Evolutionary conservation across 2,888 invertebrate genomes (phyloP), one percentile per base, ranked within the genome.

Genomic region (Theretra japonica): DNA sequence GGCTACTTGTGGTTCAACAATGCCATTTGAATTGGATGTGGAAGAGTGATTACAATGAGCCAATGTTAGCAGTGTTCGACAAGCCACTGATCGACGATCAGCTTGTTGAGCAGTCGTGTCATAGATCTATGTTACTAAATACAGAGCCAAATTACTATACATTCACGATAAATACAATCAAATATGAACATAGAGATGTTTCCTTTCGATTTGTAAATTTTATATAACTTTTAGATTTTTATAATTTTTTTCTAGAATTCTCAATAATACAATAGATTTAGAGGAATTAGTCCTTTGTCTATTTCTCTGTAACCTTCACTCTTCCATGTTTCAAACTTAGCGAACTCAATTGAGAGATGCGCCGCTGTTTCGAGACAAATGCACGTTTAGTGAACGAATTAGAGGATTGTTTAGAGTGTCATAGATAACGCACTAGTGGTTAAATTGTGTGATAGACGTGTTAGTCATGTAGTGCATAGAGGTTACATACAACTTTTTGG

Each of bases 321-420:
- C 94, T 94, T 94, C 94, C 94, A 94, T 94, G 83, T 94, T 93
- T 93, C 85, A 89, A 90, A 84, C 84, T 83, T 88, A 88, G 87
- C 76, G 79, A 41, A 82, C 79, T 80, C 73, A 79, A 75, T 75
- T 80, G 73, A 83, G 80, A 76, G 79, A 80, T 80, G 84, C 85
- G 88, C 84, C 79, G 86, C 84, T 84, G 81, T 86, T 84, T 85
- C 84, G 73, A 80, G 77, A 84, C 80, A 82, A 85, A 83, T 93
- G 94, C 94, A 94, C 94, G 94, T 90, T 90, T 90, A 89, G 88
- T 80, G 85, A 86, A 84, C 82, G 83, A 80, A 81, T 83, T 91
- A 90, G 88, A 80, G 80, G 84, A 83, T 78, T 85, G 82, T 86
- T 84, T 89, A 89, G 85, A 82, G 83, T 83, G 82, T 82, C 75